Evolutionary conservation across 2,888 invertebrate species (phyloP).

Genomic region (Sthenelais limicola): DNA sequence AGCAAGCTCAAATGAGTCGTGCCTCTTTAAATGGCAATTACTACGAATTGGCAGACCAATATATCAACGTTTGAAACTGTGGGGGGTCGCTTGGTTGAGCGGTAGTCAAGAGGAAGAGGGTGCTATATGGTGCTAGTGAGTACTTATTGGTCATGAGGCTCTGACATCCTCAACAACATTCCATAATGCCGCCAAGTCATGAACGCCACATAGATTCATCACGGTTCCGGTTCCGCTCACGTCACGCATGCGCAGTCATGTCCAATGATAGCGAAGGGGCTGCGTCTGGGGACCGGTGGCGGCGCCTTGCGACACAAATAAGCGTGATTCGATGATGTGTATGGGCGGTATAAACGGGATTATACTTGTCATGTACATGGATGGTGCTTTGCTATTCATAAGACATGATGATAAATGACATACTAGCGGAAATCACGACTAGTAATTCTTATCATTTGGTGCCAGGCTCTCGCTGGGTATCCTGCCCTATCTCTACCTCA

Average conservation of each 20-base stretch:
- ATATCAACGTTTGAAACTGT: not conserved
- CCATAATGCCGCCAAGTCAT: not conserved
- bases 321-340: conserved; percentile 23
- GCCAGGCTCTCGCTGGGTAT: conserved; percentile 4
- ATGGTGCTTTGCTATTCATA: not conserved
- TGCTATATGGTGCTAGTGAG: too few relatives aligned
- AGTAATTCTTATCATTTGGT: conserved; percentile 31
- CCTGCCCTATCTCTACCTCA: not conserved
- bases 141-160: not conserved
- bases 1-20: not conserved
- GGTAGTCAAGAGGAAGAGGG: not conserved
- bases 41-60: not conserved
- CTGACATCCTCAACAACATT: not conserved
- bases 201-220: not conserved
- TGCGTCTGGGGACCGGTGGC: conserved; percentile 9
- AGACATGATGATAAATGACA: conserved; percentile 24
- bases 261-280: conserved; percentile 21
- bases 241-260: conserved; percentile 31
- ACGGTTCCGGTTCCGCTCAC: conserved; percentile 20
- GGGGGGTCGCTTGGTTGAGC: too few relatives aligned
- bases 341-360: not conserved
- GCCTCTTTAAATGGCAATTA: conserved; percentile 22
- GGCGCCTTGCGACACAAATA: conserved; percentile 25
- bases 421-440: not conserved
- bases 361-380: not conserved